A percentile compares a stretch with the other conserved stretches of the same genome.
phyloP scores from a whole-genome alignment of 2,888 invertebrate species.

The Smittia sp. region DNA sequence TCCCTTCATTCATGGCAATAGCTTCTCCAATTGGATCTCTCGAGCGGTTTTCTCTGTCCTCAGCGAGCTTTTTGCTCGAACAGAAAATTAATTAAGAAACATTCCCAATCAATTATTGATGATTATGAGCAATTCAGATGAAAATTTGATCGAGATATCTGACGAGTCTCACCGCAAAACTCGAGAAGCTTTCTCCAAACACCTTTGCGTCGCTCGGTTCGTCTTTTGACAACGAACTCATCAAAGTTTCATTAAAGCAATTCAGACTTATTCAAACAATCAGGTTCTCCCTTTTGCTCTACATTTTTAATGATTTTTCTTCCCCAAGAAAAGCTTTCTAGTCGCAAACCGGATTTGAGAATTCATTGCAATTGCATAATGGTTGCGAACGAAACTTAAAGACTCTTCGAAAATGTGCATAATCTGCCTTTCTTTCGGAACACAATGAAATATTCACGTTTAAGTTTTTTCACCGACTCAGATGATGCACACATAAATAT shows the following conservation, averaged over 20 bases:
- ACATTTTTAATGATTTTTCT: constrained; percentile 12
- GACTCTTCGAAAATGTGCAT: background rate
- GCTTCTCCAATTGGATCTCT: constrained; percentile 24
- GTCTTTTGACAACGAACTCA: constrained; percentile 1
- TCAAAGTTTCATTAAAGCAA: constrained; percentile 27
- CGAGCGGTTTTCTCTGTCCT: constrained; percentile 5
- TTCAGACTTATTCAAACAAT: constrained; percentile 28
- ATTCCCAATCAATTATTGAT: constrained; percentile 13
- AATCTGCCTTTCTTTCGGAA: background rate
- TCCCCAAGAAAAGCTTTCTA: background rate
- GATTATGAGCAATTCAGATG: background rate
- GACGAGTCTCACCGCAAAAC: too few relatives aligned
- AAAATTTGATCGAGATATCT: background rate
- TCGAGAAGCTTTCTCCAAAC: background rate
- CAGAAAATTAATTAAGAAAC: background rate
- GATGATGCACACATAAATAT: constrained; percentile 22
- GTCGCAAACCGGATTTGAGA: background rate
- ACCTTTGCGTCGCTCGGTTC: background rate
- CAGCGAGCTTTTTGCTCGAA: background rate
- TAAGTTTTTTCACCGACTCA: background rate
- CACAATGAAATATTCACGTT: constrained; percentile 12
- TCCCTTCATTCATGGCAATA: constrained; percentile 34
- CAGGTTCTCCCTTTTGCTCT: background rate
- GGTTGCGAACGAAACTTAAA: background rate
- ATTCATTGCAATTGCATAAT: background rate